Base-by-base conservation (phyloP, 2,888 invertebrate genomes). In the Caenorhabditis sp. region DNA sequence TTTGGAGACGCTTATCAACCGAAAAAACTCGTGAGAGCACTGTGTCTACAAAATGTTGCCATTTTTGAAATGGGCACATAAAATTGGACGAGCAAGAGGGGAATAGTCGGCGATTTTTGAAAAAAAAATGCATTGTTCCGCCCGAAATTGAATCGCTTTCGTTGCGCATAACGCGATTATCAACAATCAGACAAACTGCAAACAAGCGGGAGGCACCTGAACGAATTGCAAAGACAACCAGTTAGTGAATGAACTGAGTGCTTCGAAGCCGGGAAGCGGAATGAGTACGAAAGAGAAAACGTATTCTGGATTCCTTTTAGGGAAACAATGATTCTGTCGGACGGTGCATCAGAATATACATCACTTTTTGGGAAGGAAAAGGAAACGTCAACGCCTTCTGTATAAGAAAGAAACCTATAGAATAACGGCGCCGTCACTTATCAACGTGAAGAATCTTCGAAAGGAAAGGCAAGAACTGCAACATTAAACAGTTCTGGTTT, bases 401-500 rank as follows among this genome's bases (percentile, higher is more conserved):
- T 15, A 13, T 22, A 3, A 5, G 30, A 56, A 50, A 30, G 27
- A 59, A 55, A 41, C 53, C 24, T 20, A 53, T 39, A 37, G 15
- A 39, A 53, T 24, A 24, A 55, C 46, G 39, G 50, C 66, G 50
- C 50, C 39, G 37, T 35, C 70, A 58, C 58, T 70, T 70, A 59
- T 59, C 59, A 70, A 59, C 45, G 43, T 32, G 37, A 53, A 32
- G 35, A 52, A 53, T 52, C 50, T 70, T 53, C 26, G 11, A 32
- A 32, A 20, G 20, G 13, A 20, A 52, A 68, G 59, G 46, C 70
- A 70, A 59, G 37, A 41, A 70, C 68, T 55, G 39, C 66, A 68
- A 68, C 56, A 68, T 68, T 68, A 68, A 68, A 68, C 58, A 68
- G 68, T 68, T 68, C 68, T 68, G 58, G 66, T 66, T 68, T 58